A percentile compares a stretch with the other conserved stretches of the same genome.
Evolutionary conservation across 1,140 invertebrate species (phyloP).

Genomic region (Drosophila orosa): DNA sequence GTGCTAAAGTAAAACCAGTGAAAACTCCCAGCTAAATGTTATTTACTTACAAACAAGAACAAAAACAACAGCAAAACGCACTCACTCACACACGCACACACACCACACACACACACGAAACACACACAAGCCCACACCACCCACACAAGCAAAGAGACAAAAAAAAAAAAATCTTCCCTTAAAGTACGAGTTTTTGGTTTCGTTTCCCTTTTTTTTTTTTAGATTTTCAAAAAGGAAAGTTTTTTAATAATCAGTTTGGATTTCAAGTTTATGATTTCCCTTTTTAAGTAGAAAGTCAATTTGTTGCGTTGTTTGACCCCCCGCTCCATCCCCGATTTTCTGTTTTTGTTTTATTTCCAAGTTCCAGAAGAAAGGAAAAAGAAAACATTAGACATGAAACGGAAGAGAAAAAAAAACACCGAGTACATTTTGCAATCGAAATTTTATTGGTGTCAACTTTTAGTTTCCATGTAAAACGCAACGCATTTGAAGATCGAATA

Average conservation of each 20-base stretch:
- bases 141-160: slow-evolving; percentile 13
- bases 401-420: slow-evolving; percentile 28
- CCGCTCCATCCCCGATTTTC: too few relatives aligned
- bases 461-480: slow-evolving; percentile 71
- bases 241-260: not conserved
- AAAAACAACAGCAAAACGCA: slow-evolving; percentile 2
- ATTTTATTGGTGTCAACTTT: slow-evolving; percentile 66
- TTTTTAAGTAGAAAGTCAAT: not conserved
- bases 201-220: not conserved
- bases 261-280: slow-evolving; percentile 12
- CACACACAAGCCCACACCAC: slow-evolving; percentile 1
- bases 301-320: slow-evolving; percentile 1
- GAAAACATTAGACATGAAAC: slow-evolving; percentile 23
- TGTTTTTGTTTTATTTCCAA: slow-evolving; percentile 20
- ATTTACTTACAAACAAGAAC: slow-evolving; percentile 23
- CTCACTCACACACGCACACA: slow-evolving; percentile 6
- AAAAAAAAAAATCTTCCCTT: not conserved
- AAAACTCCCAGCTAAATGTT: slow-evolving; percentile 43
- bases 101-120: slow-evolving; percentile 13
- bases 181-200: not conserved
- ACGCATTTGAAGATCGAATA: slow-evolving; percentile 75
- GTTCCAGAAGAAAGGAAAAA: slow-evolving; percentile 7
- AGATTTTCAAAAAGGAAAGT: slow-evolving; percentile 6
- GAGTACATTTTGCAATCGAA: slow-evolving; percentile 61
- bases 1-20: slow-evolving; percentile 60